Evolutionary conservation across 2,888 invertebrate genomes (phyloP), one percentile per base, ranked within the genome.

Genomic region (Tricholauxania praeusta): DNA sequence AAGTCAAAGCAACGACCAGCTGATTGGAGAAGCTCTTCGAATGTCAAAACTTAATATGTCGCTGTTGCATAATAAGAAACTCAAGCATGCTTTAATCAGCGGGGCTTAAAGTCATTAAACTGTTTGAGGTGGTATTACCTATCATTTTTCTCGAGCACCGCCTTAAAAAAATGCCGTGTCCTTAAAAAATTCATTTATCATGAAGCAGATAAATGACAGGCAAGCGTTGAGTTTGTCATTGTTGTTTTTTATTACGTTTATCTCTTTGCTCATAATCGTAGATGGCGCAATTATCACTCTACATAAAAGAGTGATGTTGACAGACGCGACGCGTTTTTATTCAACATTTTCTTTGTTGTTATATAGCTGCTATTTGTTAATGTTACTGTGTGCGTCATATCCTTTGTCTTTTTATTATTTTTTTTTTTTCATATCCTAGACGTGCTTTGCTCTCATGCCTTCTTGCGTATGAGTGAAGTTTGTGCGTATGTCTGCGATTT

Each of bases 201-300:
- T 39, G 66, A 39, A 32, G 53, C 32, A 39, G 32, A 52, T 53
- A 28, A 66, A 53, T 39, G 39, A 32, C 52, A 66, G 32, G 15
- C 39, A 19, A 47, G 19, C 32, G 10, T 47, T 8, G 15, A n/a
- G n/a, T n/a, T 63, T 63, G 48, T 48, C 48, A 17, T 47, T 39
- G 19, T 47, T 17, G 59, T 22, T 22, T 12, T 60, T 39, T 47
- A 17, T 15, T 39, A 22, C 17, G 28, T 66, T 66, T 55, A 55
- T 55, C 10, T 10, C 10, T 39, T 6, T 53, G 66, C 53, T 66
- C 19, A 28, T 32, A 28, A 28, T 28, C 28, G 28, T 28, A 53
- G 66, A 66, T 66, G 53, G 39, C 66, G 39, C 39, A 52, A 53
- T 66, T 66, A 66, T 66, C 66, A 39, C 53, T 53, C 17, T 17